Evolutionary conservation across 2,113 vertebrate species (phyloP), one percentile per base, ranked within the genome.

Genomic region (Monopterus albus): DNA sequence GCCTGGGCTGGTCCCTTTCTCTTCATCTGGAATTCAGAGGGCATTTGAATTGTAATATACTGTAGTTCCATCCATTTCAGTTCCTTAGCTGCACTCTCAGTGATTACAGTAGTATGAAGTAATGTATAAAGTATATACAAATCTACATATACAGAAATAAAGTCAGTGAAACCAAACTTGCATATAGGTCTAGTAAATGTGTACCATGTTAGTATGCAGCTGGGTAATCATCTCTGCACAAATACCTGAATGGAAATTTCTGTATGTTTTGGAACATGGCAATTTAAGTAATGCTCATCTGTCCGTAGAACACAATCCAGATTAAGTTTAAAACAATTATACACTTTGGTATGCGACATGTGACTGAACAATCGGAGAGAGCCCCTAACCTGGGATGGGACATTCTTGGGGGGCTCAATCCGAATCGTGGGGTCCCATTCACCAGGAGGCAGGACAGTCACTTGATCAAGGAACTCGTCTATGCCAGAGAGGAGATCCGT

Each of bases 391-490:
- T 98, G 97, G 75, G 96, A 98, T 64, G 97, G 97, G 80, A 98
- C 96, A 46, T 93, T 96, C 92, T 98, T 98, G 7, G 96, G 97
- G 13, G 97, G 97, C 45, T 98, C 97, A 85, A 98, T 98, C 50
- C 97, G 95, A 87, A 98, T 98, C 7, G 97, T 95, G 77, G 96
- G 96, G 88, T 98, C 97, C 97, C 97, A 98, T 81, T 98, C 97
- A 72, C 97, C 97, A 42, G 96, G 96, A 81, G 96, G 96, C 33
- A 98, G 88, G 65, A 98, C 97, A 68, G 96, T 98, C 61, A 98
- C 97, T 92, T 98, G 97, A 88, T 98, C 96, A 78, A 98, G 94
- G 91, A 98, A 98, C 80, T 98, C 97, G 84, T 98, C 97, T 71
- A 98, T 96, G 85, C 97, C 97, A 64, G 97, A 96, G 57, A 98